Conservation (phyloP, 2,113 vertebrate species). For the Indri indri region DNA sequence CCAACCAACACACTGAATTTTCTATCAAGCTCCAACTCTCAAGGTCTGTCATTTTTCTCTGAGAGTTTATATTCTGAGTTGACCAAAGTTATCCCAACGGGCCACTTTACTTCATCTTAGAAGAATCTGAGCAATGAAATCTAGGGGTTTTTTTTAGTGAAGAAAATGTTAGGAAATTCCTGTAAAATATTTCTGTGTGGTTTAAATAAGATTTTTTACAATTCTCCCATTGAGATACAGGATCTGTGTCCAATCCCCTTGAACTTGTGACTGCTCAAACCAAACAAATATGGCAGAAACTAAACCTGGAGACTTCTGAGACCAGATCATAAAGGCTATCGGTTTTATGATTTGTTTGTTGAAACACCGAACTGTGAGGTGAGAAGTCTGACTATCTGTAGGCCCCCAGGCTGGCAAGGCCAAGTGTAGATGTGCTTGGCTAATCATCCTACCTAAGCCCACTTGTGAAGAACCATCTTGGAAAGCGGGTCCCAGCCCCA, state of each 20-base stretch:
- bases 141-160: not conserved
- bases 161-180: not conserved
- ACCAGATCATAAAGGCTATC: not conserved
- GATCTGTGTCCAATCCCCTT: not conserved
- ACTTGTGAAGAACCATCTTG: not conserved
- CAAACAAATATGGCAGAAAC: not conserved
- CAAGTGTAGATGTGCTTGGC: not conserved
- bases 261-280: not conserved
- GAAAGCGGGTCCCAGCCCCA: not conserved
- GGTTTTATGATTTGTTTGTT: not conserved
- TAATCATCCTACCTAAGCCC: not conserved
- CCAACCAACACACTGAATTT: not conserved
- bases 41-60: not conserved
- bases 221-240: not conserved
- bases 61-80: not conserved
- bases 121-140: not conserved
- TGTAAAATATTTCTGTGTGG: not conserved
- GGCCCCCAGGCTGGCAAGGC: not conserved
- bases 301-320: not conserved
- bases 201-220: not conserved
- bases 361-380: not conserved
- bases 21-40: not conserved
- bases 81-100: not conserved
- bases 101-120: not conserved
- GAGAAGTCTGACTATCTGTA: not conserved